phyloP scores from a whole-genome alignment of 2,888 invertebrate genomes.

The Limnephilus rhombicus region DNA sequence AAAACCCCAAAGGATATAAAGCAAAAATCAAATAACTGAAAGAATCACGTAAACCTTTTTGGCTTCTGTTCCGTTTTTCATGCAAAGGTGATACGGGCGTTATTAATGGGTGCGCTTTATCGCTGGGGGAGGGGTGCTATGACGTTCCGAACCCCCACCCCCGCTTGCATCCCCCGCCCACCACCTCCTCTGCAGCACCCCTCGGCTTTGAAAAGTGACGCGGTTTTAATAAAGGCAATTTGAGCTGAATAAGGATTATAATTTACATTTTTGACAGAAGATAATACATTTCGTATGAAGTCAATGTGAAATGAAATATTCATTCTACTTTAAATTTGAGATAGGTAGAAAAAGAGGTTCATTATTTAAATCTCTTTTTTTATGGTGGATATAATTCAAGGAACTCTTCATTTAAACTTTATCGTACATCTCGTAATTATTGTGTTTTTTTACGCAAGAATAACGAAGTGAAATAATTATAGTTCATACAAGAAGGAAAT shows the following conservation, averaged over 20 bases:
- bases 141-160: neutral
- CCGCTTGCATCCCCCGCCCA: neutral
- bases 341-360: neutral
- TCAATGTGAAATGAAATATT: conserved; percentile 5
- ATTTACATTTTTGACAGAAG: conserved; percentile 43
- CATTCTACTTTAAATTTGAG: conserved; percentile 3
- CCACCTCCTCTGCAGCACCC: neutral
- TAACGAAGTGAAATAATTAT: neutral
- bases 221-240: conserved; percentile 40
- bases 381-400: neutral
- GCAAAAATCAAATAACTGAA: neutral
- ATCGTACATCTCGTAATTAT: neutral
- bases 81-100: conserved; percentile 28
- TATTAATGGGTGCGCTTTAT: conserved; percentile 38
- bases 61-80: conserved; percentile 7
- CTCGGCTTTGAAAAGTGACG: conserved; percentile 31
- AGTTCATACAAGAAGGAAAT: neutral
- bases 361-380: neutral
- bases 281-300: neutral
- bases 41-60: neutral
- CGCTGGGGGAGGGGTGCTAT: neutral
- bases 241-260: conserved; percentile 31
- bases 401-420: neutral
- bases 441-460: neutral
- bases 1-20: neutral